Evolutionary conservation across 2,797 vertebrate species (phyloP).

Genomic region (Melanotaenia trifasciata): DNA sequence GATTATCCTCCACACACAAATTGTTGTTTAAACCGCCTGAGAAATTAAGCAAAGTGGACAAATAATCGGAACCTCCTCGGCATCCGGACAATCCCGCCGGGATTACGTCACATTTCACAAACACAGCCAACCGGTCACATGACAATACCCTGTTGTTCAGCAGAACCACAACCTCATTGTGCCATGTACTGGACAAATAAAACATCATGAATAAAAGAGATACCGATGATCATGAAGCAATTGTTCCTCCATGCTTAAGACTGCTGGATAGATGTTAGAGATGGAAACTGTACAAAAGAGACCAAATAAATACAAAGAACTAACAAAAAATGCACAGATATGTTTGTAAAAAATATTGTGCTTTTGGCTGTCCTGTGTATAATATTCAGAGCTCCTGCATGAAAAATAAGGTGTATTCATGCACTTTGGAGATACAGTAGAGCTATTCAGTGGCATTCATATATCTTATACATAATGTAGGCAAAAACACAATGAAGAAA

Average conservation of each 20-base stretch:
- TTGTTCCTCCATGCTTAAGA: slow-evolving; percentile 44
- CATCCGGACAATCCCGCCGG: neutral
- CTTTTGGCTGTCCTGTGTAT: slow-evolving; percentile 76
- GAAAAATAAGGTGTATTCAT: slow-evolving; percentile 43
- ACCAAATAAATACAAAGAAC: slow-evolving; percentile 23
- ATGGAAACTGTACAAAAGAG: slow-evolving; percentile 22
- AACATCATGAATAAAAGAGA: slow-evolving; percentile 36
- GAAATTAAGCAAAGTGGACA: slow-evolving; percentile 60
- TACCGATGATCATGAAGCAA: slow-evolving; percentile 20
- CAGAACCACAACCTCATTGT: slow-evolving; percentile 72
- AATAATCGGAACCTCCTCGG: slow-evolving; percentile 30
- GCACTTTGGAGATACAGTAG: slow-evolving; percentile 57
- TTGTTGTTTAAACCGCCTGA: slow-evolving; percentile 63
- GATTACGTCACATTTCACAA: slow-evolving; percentile 19
- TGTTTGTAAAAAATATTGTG: slow-evolving; percentile 77
- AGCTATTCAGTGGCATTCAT: slow-evolving; percentile 44
- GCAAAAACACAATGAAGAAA: slow-evolving; percentile 52
- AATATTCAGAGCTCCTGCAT: slow-evolving; percentile 67
- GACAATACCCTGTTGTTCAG: slow-evolving; percentile 71
- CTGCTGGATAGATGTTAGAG: slow-evolving; percentile 26
- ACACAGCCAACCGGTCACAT: slow-evolving; percentile 44
- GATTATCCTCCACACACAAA: slow-evolving; percentile 56
- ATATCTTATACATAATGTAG: slow-evolving; percentile 41
- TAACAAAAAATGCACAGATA: slow-evolving; percentile 37
- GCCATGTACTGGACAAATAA: slow-evolving; percentile 48